Conservation (phyloP, 1,140 invertebrate genomes). For the Aethina tumida region DNA sequence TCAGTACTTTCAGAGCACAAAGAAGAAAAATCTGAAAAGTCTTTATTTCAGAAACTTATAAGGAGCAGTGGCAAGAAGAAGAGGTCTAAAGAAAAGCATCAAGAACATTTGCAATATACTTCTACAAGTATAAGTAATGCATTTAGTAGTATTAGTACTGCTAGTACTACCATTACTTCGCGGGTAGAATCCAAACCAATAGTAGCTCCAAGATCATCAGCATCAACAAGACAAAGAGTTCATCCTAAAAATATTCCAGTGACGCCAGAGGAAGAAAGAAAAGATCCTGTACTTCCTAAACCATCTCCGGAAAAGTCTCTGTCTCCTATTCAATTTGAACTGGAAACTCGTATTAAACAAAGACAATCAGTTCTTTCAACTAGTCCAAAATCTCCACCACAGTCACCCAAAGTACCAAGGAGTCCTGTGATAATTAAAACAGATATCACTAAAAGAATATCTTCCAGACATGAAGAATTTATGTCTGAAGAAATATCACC, state of each 20-base stretch:
- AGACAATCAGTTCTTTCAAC: constrained; percentile 16
- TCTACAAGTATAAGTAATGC: too few species aligned
- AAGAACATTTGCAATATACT: too few species aligned
- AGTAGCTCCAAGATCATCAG: constrained; percentile 30
- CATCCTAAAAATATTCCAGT: constrained; percentile 44
- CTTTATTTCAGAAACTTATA: constrained; percentile 54
- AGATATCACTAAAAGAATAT: too few species aligned
- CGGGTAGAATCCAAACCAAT: constrained; percentile 18
- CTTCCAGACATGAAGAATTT: too few species aligned
- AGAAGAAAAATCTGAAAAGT: constrained; percentile 43
- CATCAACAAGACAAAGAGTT: constrained; percentile 41
- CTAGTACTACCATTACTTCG: too few species aligned
- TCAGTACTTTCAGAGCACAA: constrained; percentile 21
- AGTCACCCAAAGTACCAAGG: too few species aligned
- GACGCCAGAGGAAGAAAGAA: constrained; percentile 24
- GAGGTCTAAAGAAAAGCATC: constrained; percentile 37
- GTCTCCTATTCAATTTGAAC: constrained; percentile 28
- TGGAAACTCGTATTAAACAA: constrained; percentile 29
- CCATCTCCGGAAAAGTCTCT: constrained; percentile 16
- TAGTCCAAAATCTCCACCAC: constrained; percentile 11
- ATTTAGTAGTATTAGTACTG: too few species aligned
- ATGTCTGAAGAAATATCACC: too few species aligned
- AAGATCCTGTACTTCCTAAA: constrained; percentile 1
- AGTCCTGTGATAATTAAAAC: too few species aligned
- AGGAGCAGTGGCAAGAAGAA: constrained; percentile 55